Evolutionary conservation across 2,888 invertebrate species (phyloP), one percentile per base, ranked within the genome.

Genomic region (Lydus trimaculatus): DNA sequence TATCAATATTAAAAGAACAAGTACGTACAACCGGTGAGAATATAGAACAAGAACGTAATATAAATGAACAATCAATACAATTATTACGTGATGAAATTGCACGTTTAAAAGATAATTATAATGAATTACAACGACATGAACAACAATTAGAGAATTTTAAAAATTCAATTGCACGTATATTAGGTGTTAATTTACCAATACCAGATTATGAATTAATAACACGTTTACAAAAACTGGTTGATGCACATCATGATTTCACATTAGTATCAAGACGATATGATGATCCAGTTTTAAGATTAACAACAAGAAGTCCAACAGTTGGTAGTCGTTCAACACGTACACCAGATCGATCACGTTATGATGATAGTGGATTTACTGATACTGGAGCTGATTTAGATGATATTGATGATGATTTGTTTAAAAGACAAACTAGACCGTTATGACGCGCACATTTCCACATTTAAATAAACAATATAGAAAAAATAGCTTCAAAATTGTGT

Each of bases 231-330:
- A 94, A 94, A 83, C 86, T 95, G 75, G 93, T 94, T 63, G 92
- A 94, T 75, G 95, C 95, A 0, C 94, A 95, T 84, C 92, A 94
- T 78, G 95, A 95, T 85, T 95, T 95, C 82, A 94, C 95, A 0
- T 85, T 94, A 77, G 91, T 95, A 5, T 95, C 95, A 4, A 88
- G 94, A 7, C 89, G 94, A 76, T 92, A 90, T 79, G 91, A 92
- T 74, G 89, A 88, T 77, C 88, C 88, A 0, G 84, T 88, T 59
- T 82, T 87, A 66, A 81, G 85, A 68, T 81, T 85, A 75, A 86
- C 87, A 0, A 86, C 87, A 0, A 83, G 87, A 86, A 91, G 77
- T 89, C 91, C 78, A 85, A 91, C 83, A 82, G 90, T 87, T 28
- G 84, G 84, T 15, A 85, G 85, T 59, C 79, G 85, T 65, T 79